Conservation (phyloP, 2,888 invertebrate genomes). For the Syritta pipiens region DNA sequence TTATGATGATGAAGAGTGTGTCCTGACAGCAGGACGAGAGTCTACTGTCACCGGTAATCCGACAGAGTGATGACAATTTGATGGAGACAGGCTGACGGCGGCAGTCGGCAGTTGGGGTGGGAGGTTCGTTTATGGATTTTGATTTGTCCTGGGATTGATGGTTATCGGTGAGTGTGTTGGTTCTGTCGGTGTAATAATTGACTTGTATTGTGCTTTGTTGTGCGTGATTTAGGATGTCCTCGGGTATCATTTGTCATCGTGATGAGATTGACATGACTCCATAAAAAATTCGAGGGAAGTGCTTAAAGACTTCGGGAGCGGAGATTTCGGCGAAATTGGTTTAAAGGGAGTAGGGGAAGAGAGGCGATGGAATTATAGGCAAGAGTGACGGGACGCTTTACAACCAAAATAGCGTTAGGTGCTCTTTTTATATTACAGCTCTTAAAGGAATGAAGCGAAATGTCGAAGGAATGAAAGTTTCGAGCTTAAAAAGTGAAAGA, state of each 20-base stretch:
- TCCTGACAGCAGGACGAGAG: constrained; percentile 12
- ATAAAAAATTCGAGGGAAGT: background rate
- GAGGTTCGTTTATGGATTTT: constrained; percentile 35
- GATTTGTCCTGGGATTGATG: constrained; percentile 38
- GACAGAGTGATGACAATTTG: constrained; percentile 49
- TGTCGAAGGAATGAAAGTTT: no score
- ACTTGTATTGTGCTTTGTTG: constrained; percentile 3
- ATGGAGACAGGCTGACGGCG: no score
- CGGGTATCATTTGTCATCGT: constrained; percentile 1
- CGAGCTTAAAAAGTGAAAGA: no score
- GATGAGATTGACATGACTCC: background rate
- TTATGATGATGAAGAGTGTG: constrained; percentile 36
- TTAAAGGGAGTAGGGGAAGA: no score
- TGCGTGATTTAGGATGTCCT: background rate
- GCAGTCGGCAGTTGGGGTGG: no score
- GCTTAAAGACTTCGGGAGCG: background rate
- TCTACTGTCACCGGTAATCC: constrained; percentile 43
- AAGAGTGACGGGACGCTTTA: no score
- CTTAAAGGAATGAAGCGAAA: no score
- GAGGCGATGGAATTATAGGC: no score
- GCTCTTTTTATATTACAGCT: no score
- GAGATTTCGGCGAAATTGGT: background rate
- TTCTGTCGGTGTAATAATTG: constrained; percentile 29
- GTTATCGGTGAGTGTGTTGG: constrained; percentile 22
- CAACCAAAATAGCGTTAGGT: no score